phyloP scores from a whole-genome alignment of 1,140 invertebrate species.

The Brachionus asplanchnoidis region DNA sequence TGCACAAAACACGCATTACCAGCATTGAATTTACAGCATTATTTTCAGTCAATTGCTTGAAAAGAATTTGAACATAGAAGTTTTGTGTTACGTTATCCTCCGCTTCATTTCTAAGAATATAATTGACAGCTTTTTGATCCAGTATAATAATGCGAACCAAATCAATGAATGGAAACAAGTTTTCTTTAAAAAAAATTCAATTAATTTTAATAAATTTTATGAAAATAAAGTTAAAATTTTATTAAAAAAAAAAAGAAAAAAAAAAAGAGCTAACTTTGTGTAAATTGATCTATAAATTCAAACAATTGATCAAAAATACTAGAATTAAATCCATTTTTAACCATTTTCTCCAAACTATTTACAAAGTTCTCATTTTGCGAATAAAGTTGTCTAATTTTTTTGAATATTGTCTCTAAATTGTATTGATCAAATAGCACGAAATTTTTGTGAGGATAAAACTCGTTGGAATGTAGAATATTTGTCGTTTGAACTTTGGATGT shows the following conservation, averaged over 20 bases:
- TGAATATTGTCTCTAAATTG: neutral
- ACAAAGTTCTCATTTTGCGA: neutral
- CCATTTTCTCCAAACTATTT: neutral
- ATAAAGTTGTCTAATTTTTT: conserved; percentile 10
- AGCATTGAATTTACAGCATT: neutral
- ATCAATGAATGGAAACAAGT: conserved; percentile 6
- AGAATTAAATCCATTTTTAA: neutral
- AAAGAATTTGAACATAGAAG: neutral
- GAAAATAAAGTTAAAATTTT: too few relatives aligned
- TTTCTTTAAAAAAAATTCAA: neutral
- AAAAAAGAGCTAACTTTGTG: neutral
- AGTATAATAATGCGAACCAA: neutral
- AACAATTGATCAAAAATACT: neutral
- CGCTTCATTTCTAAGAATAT: neutral
- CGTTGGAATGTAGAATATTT: neutral
- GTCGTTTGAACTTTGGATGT: neutral
- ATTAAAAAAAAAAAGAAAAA: too few relatives aligned
- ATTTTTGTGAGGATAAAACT: neutral
- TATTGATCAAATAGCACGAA: neutral
- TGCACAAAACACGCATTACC: neutral
- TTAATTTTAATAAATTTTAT: too few relatives aligned
- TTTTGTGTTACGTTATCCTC: neutral
- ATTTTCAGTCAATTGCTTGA: neutral
- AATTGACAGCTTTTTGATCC: neutral
- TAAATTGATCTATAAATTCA: neutral